Percentiles rank a stretch among this genome's conserved stretches.
Evolutionary conservation across 1,140 invertebrate genomes (phyloP).

Genomic region (Drosophila varians): DNA sequence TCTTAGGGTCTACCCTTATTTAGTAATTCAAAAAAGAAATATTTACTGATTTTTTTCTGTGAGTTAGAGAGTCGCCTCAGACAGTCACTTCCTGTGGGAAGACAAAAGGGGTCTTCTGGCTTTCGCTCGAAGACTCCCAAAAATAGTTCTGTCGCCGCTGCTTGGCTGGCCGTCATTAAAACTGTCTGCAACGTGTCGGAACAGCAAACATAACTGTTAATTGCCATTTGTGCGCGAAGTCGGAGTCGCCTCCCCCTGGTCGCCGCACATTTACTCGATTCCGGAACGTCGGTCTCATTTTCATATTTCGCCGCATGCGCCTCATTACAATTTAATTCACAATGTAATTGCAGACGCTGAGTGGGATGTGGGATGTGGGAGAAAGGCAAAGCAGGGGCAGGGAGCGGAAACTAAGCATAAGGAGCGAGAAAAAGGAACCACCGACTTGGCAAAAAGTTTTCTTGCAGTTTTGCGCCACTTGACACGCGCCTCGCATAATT

Average conservation of each 20-base stretch:
- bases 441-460: slow-evolving; percentile 55
- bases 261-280: neutral
- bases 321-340: slow-evolving; percentile 82
- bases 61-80: neutral
- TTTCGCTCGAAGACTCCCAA: slow-evolving; percentile 37
- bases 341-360: slow-evolving; percentile 72
- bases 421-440: slow-evolving; percentile 9
- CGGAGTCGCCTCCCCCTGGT: neutral
- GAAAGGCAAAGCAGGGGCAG: neutral
- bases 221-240: slow-evolving; percentile 63
- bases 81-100: slow-evolving; percentile 46
- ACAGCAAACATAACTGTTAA: slow-evolving; percentile 80
- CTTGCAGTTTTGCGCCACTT: slow-evolving; percentile 58
- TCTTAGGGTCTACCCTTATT: too few relatives aligned
- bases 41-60: neutral
- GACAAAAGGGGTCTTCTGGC: neutral
- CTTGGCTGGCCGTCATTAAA: slow-evolving; percentile 62
- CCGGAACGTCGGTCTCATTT: slow-evolving; percentile 50
- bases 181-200: slow-evolving; percentile 76
- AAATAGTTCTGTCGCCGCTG: slow-evolving; percentile 59
- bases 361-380: neutral
- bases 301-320: slow-evolving; percentile 75
- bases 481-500: slow-evolving; percentile 78
- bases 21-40: neutral
- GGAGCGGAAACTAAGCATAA: slow-evolving; percentile 23